Conservation (phyloP, 92 coral and sea anemone species). For the Porites evermanni region DNA sequence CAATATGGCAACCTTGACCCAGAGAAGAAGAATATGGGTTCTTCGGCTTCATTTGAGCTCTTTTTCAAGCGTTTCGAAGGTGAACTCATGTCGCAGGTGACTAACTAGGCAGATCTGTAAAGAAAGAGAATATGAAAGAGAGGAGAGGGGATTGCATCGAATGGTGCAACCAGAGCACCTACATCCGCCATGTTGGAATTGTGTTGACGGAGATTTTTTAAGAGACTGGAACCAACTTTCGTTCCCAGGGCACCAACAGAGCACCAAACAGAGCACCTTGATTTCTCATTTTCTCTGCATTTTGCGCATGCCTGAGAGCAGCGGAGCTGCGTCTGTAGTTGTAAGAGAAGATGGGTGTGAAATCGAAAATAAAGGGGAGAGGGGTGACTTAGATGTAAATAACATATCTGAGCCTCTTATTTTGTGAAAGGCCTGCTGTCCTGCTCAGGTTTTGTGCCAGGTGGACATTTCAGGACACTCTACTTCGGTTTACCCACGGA, state of each 20-base stretch:
- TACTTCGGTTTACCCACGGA: too few species aligned
- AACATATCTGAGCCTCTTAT: too few species aligned
- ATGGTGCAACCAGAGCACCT: background rate
- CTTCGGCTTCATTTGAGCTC: background rate
- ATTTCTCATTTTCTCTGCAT: too few species aligned
- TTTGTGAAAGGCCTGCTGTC: too few species aligned
- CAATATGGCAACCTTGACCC: constrained; percentile 31
- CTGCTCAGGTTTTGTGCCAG: too few species aligned
- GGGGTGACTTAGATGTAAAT: too few species aligned
- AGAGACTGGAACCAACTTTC: constrained; percentile 7
- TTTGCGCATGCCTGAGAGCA: too few species aligned
- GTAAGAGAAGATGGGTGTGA: too few species aligned
- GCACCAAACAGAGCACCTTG: background rate
- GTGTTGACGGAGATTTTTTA: too few species aligned
- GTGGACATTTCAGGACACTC: too few species aligned
- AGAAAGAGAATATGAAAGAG: background rate
- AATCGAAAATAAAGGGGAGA: too few species aligned
- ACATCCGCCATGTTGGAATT: constrained; percentile 19
- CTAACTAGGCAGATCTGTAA: background rate
- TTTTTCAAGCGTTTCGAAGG: constrained; percentile 11
- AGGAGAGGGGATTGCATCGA: background rate
- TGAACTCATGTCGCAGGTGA: background rate
- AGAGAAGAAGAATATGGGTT: constrained; percentile 38
- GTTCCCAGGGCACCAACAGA: background rate
- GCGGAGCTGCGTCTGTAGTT: too few species aligned